phyloP scores from a whole-genome alignment of 1,140 invertebrate species.

The Frieseomelitta varia region DNA sequence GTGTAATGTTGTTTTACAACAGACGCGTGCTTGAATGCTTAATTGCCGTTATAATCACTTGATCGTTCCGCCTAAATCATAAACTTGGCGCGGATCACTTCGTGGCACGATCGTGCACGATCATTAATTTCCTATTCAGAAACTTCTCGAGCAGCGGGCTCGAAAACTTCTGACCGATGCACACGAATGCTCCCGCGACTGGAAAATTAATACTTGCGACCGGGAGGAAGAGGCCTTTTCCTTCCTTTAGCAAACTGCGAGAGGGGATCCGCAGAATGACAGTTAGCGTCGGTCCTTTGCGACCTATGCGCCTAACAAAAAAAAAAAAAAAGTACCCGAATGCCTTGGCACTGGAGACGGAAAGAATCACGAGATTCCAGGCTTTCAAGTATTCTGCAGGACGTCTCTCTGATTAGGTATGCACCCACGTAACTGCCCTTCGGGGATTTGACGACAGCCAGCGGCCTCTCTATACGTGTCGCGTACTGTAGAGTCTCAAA shows the following conservation, averaged over 20 bases:
- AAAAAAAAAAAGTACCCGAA: constrained; percentile 47
- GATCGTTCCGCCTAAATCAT: background rate
- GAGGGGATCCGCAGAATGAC: constrained; percentile 12
- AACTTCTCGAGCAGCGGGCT: background rate
- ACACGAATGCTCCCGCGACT: background rate
- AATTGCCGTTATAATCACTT: background rate
- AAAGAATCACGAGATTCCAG: constrained; percentile 35
- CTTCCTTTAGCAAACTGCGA: constrained; percentile 12
- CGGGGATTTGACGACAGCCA: constrained; percentile 40
- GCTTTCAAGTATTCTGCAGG: constrained; percentile 47
- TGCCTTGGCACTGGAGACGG: constrained; percentile 40
- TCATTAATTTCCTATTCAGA: background rate
- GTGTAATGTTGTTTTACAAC: background rate
- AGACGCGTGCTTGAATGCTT: background rate
- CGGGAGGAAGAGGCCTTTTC: background rate
- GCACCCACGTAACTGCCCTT: constrained; percentile 58
- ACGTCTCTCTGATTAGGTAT: constrained; percentile 61
- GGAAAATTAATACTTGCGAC: constrained; percentile 31
- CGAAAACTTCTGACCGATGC: background rate
- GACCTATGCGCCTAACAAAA: constrained; percentile 32
- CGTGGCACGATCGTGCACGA: background rate
- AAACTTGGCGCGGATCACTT: background rate
- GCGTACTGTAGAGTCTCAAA: constrained; percentile 44
- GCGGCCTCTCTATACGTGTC: constrained; percentile 53
- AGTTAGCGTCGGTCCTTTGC: constrained; percentile 38